Evolutionary conservation across 2,113 vertebrate species (phyloP).

Genomic region (Xenopus borealis): DNA sequence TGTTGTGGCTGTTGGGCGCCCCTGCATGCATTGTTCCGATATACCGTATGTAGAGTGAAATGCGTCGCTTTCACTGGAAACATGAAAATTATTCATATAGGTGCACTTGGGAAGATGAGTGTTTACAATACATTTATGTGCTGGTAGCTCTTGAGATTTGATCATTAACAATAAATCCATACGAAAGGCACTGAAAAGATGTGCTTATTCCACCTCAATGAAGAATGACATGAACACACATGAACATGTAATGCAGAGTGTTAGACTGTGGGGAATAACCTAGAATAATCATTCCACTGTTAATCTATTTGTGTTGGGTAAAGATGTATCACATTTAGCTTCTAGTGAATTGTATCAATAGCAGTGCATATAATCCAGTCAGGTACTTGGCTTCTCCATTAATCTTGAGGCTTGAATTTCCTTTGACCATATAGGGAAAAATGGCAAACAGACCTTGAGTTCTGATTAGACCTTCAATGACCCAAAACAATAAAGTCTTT

Average conservation of each 20-base stretch:
- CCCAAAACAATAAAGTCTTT: no score
- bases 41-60: no score
- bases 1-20: no score
- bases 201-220: slow-evolving; percentile 15
- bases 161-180: slow-evolving; percentile 40
- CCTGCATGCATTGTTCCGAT: no score
- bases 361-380: no score
- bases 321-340: slow-evolving; percentile 14
- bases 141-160: slow-evolving; percentile 21
- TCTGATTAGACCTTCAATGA: no score
- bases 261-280: slow-evolving; percentile 14
- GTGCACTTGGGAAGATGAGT: slow-evolving; percentile 3
- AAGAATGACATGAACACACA: slow-evolving; percentile 36
- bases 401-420: no score
- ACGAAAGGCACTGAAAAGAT: not conserved
- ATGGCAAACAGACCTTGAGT: no score
- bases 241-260: not conserved
- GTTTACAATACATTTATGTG: slow-evolving; percentile 17
- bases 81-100: slow-evolving; percentile 30
- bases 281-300: slow-evolving; percentile 5
- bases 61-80: not conserved
- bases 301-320: slow-evolving; percentile 16
- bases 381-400: no score
- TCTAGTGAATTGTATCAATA: not conserved
- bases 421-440: no score